phyloP scores from a whole-genome alignment of 2,888 invertebrate species.

The Euproctis similis region DNA sequence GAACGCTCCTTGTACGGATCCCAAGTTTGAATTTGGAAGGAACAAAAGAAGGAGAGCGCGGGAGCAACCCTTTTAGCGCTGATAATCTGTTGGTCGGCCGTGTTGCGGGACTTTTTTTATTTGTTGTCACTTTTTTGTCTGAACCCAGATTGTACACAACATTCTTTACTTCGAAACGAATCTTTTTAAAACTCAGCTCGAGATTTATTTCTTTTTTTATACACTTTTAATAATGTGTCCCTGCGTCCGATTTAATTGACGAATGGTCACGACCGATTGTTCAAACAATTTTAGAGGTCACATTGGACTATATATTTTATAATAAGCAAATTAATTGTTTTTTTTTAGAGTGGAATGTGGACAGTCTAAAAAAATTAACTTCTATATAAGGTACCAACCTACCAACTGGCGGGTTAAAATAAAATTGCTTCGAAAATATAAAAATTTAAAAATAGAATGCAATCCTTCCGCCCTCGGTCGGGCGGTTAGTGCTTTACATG shows the following conservation, averaged over 20 bases:
- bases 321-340: no score
- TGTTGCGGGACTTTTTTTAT: constrained; percentile 66
- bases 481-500: constrained; percentile 72
- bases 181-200: constrained; percentile 66
- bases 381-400: no score
- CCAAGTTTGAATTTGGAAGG: constrained; percentile 73
- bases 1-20: constrained; percentile 73
- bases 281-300: constrained; percentile 53
- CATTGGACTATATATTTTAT: no score
- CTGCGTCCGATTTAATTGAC: constrained; percentile 66
- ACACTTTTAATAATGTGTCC: constrained; percentile 61
- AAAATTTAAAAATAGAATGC: constrained; percentile 72
- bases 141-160: constrained; percentile 74
- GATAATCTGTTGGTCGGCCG: constrained; percentile 74
- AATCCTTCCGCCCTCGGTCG: constrained; percentile 74
- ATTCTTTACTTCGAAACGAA: constrained; percentile 75
- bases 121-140: constrained; percentile 75
- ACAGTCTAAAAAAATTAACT: no score
- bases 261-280: constrained; percentile 62
- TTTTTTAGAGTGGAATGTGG: no score
- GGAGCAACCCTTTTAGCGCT: constrained; percentile 77
- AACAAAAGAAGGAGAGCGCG: constrained; percentile 72
- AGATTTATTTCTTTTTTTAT: constrained; percentile 70
- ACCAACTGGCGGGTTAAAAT: constrained; percentile 35
- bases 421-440: constrained; percentile 68